These are phyloP conservation scores for Pachymerium ferrugineum DNA, from an alignment of 2,888 invertebrate species.

Conservation along the genomic window DNA sequence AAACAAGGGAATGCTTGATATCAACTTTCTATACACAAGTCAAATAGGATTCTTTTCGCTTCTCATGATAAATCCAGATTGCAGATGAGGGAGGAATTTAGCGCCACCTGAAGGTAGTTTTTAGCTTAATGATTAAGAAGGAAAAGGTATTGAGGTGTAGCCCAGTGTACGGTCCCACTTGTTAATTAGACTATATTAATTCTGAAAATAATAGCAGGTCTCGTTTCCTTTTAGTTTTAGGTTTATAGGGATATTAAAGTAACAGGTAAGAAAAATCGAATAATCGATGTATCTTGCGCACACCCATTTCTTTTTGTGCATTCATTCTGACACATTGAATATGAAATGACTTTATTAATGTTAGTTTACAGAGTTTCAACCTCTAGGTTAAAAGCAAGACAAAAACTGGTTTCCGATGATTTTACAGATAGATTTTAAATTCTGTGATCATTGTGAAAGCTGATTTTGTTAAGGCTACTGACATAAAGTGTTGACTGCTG, in stretches of 20 bases:
- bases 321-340: neutral
- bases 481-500: too few relatives aligned
- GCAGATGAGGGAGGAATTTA: neutral
- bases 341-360: neutral
- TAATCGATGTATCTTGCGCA: neutral
- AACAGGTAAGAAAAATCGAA: neutral
- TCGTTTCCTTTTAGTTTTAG: neutral
- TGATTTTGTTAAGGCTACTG: slow-evolving; percentile 63
- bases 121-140: neutral
- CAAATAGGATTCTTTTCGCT: too few relatives aligned
- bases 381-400: slow-evolving; percentile 54
- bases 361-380: slow-evolving; percentile 35
- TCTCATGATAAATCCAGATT: too few relatives aligned
- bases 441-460: slow-evolving; percentile 98
- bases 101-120: neutral
- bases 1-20: too few relatives aligned
- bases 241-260: neutral
- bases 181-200: neutral
- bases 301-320: neutral
- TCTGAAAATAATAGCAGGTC: neutral
- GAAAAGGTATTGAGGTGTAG: neutral
- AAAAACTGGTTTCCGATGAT: slow-evolving; percentile 94
- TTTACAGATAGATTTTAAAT: slow-evolving; percentile 71
- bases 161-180: neutral
- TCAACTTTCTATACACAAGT: too few relatives aligned